These are phyloP conservation scores for Scyliorhinus canicula DNA, from an alignment of 2,797 vertebrate genomes.

Conservation along the genomic window DNA sequence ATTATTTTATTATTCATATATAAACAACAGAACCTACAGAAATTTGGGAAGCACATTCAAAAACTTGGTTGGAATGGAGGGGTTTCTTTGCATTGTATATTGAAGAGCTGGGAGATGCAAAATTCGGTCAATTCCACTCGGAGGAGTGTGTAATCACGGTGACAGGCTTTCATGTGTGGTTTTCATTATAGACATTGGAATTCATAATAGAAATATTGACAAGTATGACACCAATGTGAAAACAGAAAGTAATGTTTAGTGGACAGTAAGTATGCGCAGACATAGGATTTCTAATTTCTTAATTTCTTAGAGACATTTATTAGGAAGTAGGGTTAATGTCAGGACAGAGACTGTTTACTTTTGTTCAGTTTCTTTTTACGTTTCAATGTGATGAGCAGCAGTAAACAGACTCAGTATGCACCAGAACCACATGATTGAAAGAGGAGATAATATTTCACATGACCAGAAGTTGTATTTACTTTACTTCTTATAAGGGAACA, in stretches of 20 bases:
- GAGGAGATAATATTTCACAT: not conserved
- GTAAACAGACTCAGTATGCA: not conserved
- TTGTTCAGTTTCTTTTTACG: not conserved
- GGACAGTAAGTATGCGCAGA: no score
- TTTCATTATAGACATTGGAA: not conserved
- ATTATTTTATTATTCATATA: not conserved
- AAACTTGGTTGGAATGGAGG: not conserved
- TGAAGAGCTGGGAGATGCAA: not conserved
- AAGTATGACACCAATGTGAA: not conserved
- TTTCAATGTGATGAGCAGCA: not conserved
- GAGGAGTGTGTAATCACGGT: not conserved
- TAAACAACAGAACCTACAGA: not conserved
- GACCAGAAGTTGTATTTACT: not conserved
- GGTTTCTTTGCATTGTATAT: not conserved
- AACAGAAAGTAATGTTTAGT: not conserved
- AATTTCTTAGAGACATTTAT: not conserved
- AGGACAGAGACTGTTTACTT: not conserved
- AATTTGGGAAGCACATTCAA: not conserved
- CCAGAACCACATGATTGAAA: not conserved
- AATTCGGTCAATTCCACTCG: not conserved
- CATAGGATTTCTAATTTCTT: not conserved
- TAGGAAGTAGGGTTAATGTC: not conserved
- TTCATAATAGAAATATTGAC: not conserved
- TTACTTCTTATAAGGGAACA: not conserved
- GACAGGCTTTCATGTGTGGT: not conserved